Percentiles rank a stretch among this genome's conserved stretches.
Evolutionary conservation across 2,113 vertebrate genomes (phyloP).

Genomic region (Regulus satrapa): DNA sequence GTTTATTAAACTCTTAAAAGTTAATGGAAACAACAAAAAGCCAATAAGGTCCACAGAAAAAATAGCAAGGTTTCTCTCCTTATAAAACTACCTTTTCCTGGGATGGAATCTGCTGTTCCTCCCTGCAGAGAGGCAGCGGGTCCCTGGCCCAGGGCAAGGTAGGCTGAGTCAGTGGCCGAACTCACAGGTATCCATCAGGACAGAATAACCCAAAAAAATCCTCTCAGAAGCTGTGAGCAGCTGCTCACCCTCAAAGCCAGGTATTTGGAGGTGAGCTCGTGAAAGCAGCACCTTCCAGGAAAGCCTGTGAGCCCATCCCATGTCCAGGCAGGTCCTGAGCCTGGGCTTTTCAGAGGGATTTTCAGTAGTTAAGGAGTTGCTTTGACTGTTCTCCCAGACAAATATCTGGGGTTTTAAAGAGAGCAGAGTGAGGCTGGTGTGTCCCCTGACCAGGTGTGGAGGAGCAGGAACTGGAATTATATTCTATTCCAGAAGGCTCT

Average conservation of each 20-base stretch:
- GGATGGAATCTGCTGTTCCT: neutral
- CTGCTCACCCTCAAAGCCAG: neutral
- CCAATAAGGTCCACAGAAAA: neutral
- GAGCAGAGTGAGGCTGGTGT: rapidly evolving
- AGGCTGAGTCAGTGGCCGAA: no score
- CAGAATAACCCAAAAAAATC: no score
- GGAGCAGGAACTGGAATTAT: neutral
- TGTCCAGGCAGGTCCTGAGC: neutral
- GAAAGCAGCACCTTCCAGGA: neutral
- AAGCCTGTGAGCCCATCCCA: rapidly evolving
- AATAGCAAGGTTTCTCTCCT: neutral
- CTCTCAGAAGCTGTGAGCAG: neutral
- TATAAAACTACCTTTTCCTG: neutral
- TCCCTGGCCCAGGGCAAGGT: no score
- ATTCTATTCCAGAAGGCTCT: neutral
- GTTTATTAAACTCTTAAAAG: conserved; percentile 42
- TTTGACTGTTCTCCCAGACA: rapidly evolving
- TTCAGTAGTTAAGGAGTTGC: neutral
- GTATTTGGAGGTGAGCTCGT: rapidly evolving
- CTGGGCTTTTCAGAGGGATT: neutral
- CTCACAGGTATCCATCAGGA: no score
- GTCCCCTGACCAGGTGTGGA: neutral
- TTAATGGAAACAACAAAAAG: conserved; percentile 23
- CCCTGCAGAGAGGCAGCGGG: neutral
- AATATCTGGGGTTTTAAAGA: rapidly evolving